Conservation (phyloP, 2,797 vertebrate genomes). For the Pteronotus mesoamericanus region DNA sequence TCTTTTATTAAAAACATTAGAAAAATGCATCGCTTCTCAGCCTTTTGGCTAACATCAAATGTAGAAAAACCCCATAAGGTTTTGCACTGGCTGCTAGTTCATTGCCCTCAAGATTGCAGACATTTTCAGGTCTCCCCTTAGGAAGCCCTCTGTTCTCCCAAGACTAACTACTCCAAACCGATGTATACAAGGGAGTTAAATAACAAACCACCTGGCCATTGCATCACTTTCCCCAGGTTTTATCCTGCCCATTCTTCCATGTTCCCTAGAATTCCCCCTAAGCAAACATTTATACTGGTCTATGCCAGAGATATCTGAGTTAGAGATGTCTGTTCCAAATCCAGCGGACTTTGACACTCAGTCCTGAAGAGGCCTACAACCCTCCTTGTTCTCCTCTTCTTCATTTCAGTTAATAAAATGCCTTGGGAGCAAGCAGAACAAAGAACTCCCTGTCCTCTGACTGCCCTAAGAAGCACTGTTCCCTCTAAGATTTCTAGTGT, state of each 20-base stretch:
- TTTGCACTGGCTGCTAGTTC: neutral
- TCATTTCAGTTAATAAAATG: neutral
- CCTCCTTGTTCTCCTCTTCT: neutral
- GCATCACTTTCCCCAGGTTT: neutral
- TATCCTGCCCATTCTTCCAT: neutral
- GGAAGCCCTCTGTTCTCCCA: neutral
- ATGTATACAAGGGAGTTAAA: neutral
- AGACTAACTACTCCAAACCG: neutral
- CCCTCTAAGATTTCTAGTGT: neutral
- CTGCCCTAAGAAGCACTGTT: neutral
- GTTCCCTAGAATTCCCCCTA: neutral
- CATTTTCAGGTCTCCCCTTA: neutral
- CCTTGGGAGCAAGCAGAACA: neutral
- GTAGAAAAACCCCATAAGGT: neutral
- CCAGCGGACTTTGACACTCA: neutral
- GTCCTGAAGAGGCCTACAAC: fast-evolving
- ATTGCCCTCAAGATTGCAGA: neutral
- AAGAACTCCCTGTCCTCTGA: neutral
- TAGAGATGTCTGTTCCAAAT: neutral
- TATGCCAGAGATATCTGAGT: neutral
- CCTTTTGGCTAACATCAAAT: no score
- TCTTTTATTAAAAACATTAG: neutral
- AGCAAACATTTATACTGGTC: neutral
- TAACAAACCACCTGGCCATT: neutral
- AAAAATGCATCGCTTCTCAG: no score